Evolutionary conservation across 2,888 invertebrate species (phyloP), one percentile per base, ranked within the genome.

Genomic region (Bhutanitis thaidina): DNA sequence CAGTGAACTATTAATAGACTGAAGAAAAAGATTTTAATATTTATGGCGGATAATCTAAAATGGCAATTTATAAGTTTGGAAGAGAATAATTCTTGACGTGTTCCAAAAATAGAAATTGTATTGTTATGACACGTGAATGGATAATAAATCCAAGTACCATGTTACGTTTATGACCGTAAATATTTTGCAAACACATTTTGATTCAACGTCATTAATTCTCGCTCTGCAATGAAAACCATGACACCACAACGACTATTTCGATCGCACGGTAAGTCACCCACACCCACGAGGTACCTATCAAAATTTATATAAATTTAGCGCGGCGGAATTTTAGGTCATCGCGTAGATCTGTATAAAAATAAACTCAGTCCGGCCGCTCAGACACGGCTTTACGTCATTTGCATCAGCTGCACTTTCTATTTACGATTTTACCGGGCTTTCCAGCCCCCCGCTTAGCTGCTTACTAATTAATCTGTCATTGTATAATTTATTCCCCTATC

Each of bases 341-440:
- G 52, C 55, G 59, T 45, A 69, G 72, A 72, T 56, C 52, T 54
- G 74, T 52, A 60, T 74, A 76, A 72, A 80, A 78, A 79, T 80
- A 80, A 72, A 70, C 70, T 38, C 43, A 61, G 25, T 20, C 40
- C 27, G 44, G 39, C 15, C 41, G 46, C 27, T 35, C 32, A 7
- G 35, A 37, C 32, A 36, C 45, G 46, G 61, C 67, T 66, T 62
- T 68, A 69, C 72, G 79, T 80, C 81, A 81, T 82, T 80, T 80
- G 74, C 71, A 77, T 65, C 67, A 67, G 68, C 59, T 81, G 79
- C 82, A 81, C 73, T 78, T 77, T 80, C 82, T 82, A 82, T 82
- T 82, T 82, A 65, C 62, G 75, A 76, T 59, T 59, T 56, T 50
- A 10, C 12, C 12, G 5, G 12, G 10, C 5, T 34, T 4, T 34